A percentile compares a stretch with the other conserved stretches of the same genome.
phyloP scores from a whole-genome alignment of 2,113 vertebrate genomes.

The Chaetodon auriga region DNA sequence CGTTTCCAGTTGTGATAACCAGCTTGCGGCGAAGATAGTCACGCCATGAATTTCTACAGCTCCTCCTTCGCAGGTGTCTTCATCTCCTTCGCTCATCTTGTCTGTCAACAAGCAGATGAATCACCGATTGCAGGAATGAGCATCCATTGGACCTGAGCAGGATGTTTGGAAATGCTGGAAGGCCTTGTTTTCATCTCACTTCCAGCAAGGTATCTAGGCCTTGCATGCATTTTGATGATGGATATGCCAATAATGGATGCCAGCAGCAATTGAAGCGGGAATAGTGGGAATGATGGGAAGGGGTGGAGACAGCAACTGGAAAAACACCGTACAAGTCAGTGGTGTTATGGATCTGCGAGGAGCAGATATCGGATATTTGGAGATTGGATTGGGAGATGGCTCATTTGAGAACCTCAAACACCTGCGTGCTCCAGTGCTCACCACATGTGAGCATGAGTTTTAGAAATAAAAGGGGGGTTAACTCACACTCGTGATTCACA shows the following conservation, averaged over 20 bases:
- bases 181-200: conserved; percentile 62
- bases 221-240: conserved; percentile 46
- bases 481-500: conserved; percentile 56
- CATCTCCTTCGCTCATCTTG: conserved; percentile 28
- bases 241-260: conserved; percentile 43
- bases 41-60: conserved; percentile 42
- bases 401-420: conserved; percentile 75
- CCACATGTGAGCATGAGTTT: conserved; percentile 23
- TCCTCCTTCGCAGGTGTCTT: conserved; percentile 70
- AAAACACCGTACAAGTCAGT: conserved; percentile 30
- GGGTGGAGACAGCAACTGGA: conserved; percentile 22
- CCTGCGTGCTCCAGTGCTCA: conserved; percentile 32
- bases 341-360: conserved; percentile 24
- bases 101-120: conserved; percentile 71
- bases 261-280: conserved; percentile 29
- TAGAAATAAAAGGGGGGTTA: conserved; percentile 13
- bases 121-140: conserved; percentile 49
- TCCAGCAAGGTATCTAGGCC: conserved; percentile 36
- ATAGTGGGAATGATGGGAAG: conserved; percentile 30
- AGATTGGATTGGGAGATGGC: conserved; percentile 21
- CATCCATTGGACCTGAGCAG: conserved; percentile 39
- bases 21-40: conserved; percentile 42
- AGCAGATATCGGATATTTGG: conserved; percentile 20
- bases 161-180: conserved; percentile 68
- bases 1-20: conserved; percentile 12